Evolutionary conservation across 2,797 vertebrate species (phyloP).

Genomic region (Trichosurus vulpecula): DNA sequence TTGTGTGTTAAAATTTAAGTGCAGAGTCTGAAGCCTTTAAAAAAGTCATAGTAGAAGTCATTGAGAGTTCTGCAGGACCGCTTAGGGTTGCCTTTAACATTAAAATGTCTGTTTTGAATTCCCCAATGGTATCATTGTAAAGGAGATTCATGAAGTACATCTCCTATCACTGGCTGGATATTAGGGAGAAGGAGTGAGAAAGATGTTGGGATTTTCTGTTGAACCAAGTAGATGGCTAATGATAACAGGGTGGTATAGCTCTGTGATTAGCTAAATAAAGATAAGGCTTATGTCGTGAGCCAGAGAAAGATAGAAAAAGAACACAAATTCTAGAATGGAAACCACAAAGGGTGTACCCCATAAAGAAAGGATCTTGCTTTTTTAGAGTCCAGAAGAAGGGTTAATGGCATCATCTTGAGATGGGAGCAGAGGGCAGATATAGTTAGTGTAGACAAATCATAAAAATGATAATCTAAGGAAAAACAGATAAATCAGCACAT

Average conservation of each 20-base stretch:
- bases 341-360: not conserved
- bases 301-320: not conserved
- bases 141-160: too few species aligned
- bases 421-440: not conserved
- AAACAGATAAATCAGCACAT: not conserved
- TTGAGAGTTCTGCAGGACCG: too few species aligned
- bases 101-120: too few species aligned
- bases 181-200: too few species aligned
- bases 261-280: not conserved
- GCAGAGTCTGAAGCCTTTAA: too few species aligned
- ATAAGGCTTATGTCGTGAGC: not conserved
- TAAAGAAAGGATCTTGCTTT: not conserved
- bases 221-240: not conserved
- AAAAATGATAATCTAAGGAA: not conserved
- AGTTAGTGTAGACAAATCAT: not conserved
- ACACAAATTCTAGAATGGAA: not conserved
- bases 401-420: not conserved
- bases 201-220: too few species aligned
- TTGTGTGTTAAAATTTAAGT: too few species aligned
- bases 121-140: too few species aligned
- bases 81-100: too few species aligned
- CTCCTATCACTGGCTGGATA: too few species aligned
- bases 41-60: too few species aligned
- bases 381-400: not conserved
- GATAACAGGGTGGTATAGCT: not conserved